Conservation (phyloP, 2,888 invertebrate species). For the Euplexia lucipara region DNA sequence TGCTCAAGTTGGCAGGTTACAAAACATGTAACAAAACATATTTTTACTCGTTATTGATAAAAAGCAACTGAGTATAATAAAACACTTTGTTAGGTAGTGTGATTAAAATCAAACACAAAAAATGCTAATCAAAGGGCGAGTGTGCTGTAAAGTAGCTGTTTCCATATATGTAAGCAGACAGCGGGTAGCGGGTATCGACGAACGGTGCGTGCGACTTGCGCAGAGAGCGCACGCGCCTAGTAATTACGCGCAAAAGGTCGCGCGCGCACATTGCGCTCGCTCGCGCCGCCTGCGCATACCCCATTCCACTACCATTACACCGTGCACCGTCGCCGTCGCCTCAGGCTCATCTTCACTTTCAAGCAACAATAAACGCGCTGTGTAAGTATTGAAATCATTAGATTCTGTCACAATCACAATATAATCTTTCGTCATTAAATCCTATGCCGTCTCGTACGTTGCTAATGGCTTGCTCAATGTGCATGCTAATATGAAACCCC, state of each 20-base stretch:
- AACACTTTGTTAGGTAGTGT: slow-evolving; percentile 72
- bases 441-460: slow-evolving; percentile 16
- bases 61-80: slow-evolving; percentile 57
- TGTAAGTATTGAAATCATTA: slow-evolving; percentile 51
- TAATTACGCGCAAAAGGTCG: slow-evolving; percentile 89
- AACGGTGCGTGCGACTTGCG: slow-evolving; percentile 68
- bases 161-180: slow-evolving; percentile 79
- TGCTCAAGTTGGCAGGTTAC: slow-evolving; percentile 34
- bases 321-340: slow-evolving; percentile 33
- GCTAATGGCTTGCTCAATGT: slow-evolving; percentile 31
- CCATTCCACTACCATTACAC: slow-evolving; percentile 62
- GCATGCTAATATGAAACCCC: slow-evolving; percentile 10
- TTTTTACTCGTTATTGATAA: slow-evolving; percentile 42
- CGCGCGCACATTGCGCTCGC: slow-evolving; percentile 86
- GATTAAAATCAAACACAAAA: slow-evolving; percentile 84
- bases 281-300: slow-evolving; percentile 67
- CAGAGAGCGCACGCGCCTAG: slow-evolving; percentile 84
- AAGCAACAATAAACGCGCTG: slow-evolving; percentile 43
- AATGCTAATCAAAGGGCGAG: slow-evolving; percentile 81
- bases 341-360: slow-evolving; percentile 63
- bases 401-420: slow-evolving; percentile 52
- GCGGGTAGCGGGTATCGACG: slow-evolving; percentile 57
- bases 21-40: slow-evolving; percentile 8
- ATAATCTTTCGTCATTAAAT: slow-evolving; percentile 37
- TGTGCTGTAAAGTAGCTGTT: slow-evolving; percentile 79